Evolutionary conservation across 2,797 vertebrate genomes (phyloP).

Genomic region (Antrozous pallidus): DNA sequence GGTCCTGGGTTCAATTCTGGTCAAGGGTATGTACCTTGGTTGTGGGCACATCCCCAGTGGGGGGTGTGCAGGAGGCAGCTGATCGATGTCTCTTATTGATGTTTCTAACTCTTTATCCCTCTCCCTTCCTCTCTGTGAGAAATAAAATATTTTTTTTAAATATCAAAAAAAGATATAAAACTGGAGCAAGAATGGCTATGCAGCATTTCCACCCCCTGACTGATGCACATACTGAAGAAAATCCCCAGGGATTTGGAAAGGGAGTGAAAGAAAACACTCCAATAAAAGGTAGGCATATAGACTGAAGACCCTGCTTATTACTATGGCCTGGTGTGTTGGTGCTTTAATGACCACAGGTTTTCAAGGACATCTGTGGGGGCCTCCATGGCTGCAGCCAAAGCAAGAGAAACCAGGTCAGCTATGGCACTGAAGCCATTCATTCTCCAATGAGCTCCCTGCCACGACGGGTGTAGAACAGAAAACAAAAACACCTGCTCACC

Average conservation of each 20-base stretch:
- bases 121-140: too few relatives aligned
- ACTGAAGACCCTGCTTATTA: not conserved
- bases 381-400: too few relatives aligned
- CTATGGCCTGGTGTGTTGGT: not conserved
- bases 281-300: not conserved
- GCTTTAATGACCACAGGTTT: not conserved
- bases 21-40: too few relatives aligned
- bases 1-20: too few relatives aligned
- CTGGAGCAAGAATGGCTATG: accelerated
- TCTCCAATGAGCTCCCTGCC: not conserved
- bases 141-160: too few relatives aligned
- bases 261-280: not conserved
- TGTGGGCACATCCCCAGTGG: too few relatives aligned
- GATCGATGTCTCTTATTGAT: too few relatives aligned
- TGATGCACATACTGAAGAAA: not conserved
- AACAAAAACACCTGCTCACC: not conserved
- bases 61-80: too few relatives aligned
- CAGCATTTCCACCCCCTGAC: not conserved
- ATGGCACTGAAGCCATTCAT: not conserved
- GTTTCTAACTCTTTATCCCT: too few relatives aligned
- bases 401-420: not conserved
- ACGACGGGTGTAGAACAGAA: not conserved
- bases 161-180: not conserved
- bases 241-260: not conserved
- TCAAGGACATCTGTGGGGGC: not conserved